phyloP scores from a whole-genome alignment of 2,888 invertebrate species.

The Oxyteleia sp. region DNA sequence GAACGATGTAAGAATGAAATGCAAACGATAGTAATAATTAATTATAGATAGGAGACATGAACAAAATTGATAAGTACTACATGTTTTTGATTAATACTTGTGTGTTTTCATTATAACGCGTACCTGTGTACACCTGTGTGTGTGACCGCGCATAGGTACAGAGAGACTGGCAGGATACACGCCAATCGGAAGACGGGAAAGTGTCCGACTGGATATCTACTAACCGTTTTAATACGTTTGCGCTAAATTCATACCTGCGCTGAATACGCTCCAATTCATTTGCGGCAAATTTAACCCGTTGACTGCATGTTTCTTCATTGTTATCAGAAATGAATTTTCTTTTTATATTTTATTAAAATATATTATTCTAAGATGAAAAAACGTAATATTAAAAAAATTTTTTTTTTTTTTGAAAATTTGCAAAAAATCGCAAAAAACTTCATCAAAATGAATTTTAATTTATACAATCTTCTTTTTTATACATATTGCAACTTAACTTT shows the following conservation, averaged over 20 bases:
- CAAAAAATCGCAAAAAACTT: no score
- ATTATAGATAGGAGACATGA: background rate
- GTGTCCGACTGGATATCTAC: slow-evolving; percentile 42
- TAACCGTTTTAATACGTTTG: slow-evolving; percentile 49
- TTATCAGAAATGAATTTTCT: no score
- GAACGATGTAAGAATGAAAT: background rate
- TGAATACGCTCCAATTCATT: slow-evolving; percentile 5
- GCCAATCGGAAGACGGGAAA: slow-evolving; percentile 51
- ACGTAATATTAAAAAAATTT: no score
- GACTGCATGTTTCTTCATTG: no score
- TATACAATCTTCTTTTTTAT: no score
- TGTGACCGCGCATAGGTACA: slow-evolving; percentile 15
- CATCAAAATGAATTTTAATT: no score
- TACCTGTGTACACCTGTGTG: slow-evolving; percentile 31
- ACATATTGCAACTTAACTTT: no score
- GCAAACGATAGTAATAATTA: background rate
- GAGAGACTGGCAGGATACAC: slow-evolving; percentile 21
- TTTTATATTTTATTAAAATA: no score
- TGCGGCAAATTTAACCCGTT: slow-evolving; percentile 11
- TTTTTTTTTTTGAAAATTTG: no score
- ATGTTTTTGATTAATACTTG: slow-evolving; percentile 14
- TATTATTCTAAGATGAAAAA: no score
- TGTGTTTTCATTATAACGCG: slow-evolving; percentile 16
- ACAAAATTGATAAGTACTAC: background rate
- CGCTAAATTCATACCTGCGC: slow-evolving; percentile 45